Percentiles rank a stretch among this genome's conserved stretches.
phyloP scores from a whole-genome alignment of 2,888 invertebrate genomes.

The Lobophora halterata region DNA sequence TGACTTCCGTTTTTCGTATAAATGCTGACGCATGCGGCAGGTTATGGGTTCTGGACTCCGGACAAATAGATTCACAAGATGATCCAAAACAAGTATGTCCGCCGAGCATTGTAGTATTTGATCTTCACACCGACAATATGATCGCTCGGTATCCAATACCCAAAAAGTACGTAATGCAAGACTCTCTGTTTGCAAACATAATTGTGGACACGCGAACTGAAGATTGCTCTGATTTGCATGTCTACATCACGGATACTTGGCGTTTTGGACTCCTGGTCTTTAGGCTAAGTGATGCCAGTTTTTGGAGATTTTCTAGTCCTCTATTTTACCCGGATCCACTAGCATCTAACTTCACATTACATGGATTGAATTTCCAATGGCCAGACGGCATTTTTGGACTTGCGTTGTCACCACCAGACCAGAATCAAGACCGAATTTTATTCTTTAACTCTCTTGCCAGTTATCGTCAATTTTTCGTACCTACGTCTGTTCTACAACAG shows the following conservation, averaged over 20 bases:
- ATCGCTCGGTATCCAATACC: slow-evolving; percentile 84
- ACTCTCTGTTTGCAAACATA: slow-evolving; percentile 85
- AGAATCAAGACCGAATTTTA: slow-evolving; percentile 81
- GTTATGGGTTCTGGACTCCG: slow-evolving; percentile 91
- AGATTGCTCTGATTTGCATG: slow-evolving; percentile 83
- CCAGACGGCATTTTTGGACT: slow-evolving; percentile 90
- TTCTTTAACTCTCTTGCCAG: slow-evolving; percentile 93
- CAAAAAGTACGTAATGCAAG: slow-evolving; percentile 82
- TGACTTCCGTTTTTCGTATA: slow-evolving; percentile 89
- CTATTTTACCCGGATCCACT: slow-evolving; percentile 87
- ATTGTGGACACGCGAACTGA: slow-evolving; percentile 81
- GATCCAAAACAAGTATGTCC: slow-evolving; percentile 85
- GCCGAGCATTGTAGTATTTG: slow-evolving; percentile 87
- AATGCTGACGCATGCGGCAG: slow-evolving; percentile 87
- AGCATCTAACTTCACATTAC: slow-evolving; percentile 86
- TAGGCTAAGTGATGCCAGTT: slow-evolving; percentile 77
- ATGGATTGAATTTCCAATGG: slow-evolving; percentile 90
- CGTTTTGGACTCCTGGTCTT: slow-evolving; percentile 83
- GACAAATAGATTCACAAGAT: slow-evolving; percentile 85
- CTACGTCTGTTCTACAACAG: slow-evolving; percentile 83
- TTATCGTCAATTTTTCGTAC: slow-evolving; percentile 87
- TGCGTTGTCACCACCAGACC: slow-evolving; percentile 81
- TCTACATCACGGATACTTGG: slow-evolving; percentile 87
- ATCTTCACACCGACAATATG: slow-evolving; percentile 83
- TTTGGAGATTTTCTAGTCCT: slow-evolving; percentile 85